These are phyloP conservation scores for Alosa alosa DNA, from an alignment of 2,113 vertebrate species.

Conservation along the genomic window DNA sequence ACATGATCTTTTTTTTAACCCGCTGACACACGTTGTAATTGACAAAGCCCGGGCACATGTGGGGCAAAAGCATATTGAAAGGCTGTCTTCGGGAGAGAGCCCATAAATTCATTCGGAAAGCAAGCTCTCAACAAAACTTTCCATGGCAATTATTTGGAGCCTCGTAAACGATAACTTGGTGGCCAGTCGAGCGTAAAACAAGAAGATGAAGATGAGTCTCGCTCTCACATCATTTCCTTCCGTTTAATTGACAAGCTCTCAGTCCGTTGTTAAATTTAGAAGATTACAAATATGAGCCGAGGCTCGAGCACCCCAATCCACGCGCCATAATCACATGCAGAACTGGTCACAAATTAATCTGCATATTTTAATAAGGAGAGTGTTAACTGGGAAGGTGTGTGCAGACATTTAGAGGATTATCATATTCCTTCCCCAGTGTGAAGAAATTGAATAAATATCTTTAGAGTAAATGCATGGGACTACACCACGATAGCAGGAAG, in stretches of 20 bases:
- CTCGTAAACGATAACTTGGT: constrained; percentile 89
- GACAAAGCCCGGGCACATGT: constrained; percentile 67
- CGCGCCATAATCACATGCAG: constrained; percentile 80
- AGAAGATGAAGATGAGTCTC: constrained; percentile 96
- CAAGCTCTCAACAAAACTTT: constrained; percentile 80
- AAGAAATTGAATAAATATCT: constrained; percentile 77
- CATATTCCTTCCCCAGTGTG: constrained; percentile 63
- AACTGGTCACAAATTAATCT: constrained; percentile 92
- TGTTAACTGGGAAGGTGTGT: constrained; percentile 63
- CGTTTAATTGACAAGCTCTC: constrained; percentile 97
- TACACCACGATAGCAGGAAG: constrained; percentile 51
- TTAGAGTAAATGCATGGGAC: constrained; percentile 64
- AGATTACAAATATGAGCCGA: constrained; percentile 92
- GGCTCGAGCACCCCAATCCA: constrained; percentile 87
- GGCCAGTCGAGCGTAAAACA: constrained; percentile 92
- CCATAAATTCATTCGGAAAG: constrained; percentile 82
- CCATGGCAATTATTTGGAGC: constrained; percentile 88
- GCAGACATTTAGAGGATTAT: constrained; percentile 76
- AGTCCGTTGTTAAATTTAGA: constrained; percentile 87
- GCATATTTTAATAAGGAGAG: constrained; percentile 88
- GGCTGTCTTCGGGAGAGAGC: constrained; percentile 61
- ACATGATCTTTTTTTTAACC: constrained; percentile 59
- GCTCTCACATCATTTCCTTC: constrained; percentile 96
- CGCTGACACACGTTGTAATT: constrained; percentile 61
- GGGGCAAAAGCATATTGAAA: constrained; percentile 62